phyloP scores from a whole-genome alignment of 2,888 invertebrate genomes.

The Stenurella melanura region DNA sequence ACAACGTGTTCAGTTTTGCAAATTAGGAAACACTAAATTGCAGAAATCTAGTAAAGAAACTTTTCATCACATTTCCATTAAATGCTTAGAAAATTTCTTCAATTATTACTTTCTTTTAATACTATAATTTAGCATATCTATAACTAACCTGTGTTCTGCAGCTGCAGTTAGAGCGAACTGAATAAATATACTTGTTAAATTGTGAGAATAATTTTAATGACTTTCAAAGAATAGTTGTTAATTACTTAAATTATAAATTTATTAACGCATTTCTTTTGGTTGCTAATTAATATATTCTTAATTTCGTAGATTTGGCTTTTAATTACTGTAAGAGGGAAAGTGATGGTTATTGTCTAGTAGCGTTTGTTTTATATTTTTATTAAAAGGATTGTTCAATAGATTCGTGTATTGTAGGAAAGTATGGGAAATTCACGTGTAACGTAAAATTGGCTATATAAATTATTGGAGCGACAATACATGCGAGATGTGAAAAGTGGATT shows the following conservation, averaged over 20 bases:
- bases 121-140: background rate
- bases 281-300: constrained; percentile 22
- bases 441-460: constrained; percentile 5
- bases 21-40: background rate
- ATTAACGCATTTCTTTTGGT: constrained; percentile 1
- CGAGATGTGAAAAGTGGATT: constrained; percentile 27
- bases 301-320: constrained; percentile 10
- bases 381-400: constrained; percentile 38
- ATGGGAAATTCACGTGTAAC: constrained; percentile 43
- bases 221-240: constrained; percentile 15
- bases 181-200: background rate
- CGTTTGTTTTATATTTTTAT: constrained; percentile 32
- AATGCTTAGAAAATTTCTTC: background rate
- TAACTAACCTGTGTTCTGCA: background rate
- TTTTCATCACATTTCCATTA: background rate
- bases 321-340: constrained; percentile 40
- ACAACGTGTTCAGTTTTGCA: too few relatives aligned
- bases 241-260: background rate
- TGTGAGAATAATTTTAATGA: background rate
- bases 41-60: background rate
- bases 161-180: background rate
- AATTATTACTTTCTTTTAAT: constrained; percentile 1
- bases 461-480: constrained; percentile 39
- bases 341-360: constrained; percentile 31
- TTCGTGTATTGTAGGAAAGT: constrained; percentile 46